A percentile compares a stretch with the other conserved stretches of the same genome.
phyloP scores from a whole-genome alignment of 2,888 invertebrate genomes.

The Octonoba sinensis region DNA sequence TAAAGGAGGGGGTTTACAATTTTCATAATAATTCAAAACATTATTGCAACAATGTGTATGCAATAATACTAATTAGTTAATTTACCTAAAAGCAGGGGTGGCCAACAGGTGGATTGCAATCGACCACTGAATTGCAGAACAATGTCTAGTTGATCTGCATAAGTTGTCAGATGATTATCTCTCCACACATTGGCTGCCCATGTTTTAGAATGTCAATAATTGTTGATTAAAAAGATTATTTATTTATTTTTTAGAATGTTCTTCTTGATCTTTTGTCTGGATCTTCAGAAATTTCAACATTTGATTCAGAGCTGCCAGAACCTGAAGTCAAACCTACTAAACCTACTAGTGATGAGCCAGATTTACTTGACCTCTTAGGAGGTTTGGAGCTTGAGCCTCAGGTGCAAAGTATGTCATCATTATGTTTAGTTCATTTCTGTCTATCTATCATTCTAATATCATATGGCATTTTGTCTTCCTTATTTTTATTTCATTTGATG shows the following conservation, averaged over 20 bases:
- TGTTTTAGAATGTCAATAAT: too few species aligned
- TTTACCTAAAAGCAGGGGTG: neutral
- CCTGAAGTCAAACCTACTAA: constrained; percentile 16
- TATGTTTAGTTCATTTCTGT: neutral
- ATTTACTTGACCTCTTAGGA: constrained; percentile 88
- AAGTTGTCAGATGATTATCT: too few species aligned
- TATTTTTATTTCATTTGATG: too few species aligned
- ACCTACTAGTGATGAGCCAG: constrained; percentile 69
- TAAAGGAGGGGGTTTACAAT: too few species aligned
- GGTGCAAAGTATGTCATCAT: constrained; percentile 26
- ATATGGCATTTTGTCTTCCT: too few species aligned
- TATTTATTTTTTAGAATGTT: constrained; percentile 78
- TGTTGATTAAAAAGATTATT: neutral
- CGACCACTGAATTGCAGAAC: neutral
- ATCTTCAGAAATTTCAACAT: constrained; percentile 66
- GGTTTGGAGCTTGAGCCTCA: constrained; percentile 68
- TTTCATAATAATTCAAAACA: too few species aligned
- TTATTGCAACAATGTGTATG: too few species aligned
- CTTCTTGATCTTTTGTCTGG: constrained; percentile 88
- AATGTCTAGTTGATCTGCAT: neutral
- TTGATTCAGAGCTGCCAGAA: constrained; percentile 8
- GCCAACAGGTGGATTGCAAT: neutral
- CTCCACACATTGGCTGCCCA: too few species aligned
- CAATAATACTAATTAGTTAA: too few species aligned
- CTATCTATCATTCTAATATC: neutral